These are phyloP conservation scores for Cheilosia pagana DNA, from an alignment of 2,888 invertebrate species.

Conservation along the genomic window DNA sequence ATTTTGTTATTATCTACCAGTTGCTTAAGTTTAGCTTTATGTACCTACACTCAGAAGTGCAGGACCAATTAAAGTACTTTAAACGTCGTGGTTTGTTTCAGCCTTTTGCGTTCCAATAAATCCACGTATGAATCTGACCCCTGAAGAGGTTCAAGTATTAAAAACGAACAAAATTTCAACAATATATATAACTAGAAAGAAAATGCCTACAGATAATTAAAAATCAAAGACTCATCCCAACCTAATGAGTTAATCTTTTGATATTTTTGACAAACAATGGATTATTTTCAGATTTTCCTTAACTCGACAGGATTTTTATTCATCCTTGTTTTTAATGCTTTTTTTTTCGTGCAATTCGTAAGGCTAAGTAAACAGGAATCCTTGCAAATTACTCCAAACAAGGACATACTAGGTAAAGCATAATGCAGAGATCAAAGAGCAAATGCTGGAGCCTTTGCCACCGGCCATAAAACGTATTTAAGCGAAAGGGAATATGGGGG, in stretches of 20 bases:
- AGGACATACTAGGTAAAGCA: slow-evolving; percentile 26
- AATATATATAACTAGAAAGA: neutral
- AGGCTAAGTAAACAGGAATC: slow-evolving; percentile 58
- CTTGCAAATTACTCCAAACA: slow-evolving; percentile 52
- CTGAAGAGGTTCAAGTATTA: neutral
- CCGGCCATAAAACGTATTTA: slow-evolving; percentile 47
- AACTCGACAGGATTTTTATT: neutral
- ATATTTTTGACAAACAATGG: slow-evolving; percentile 27
- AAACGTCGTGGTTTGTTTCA: too few species aligned
- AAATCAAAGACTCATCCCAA: slow-evolving; percentile 12
- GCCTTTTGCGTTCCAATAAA: too few species aligned
- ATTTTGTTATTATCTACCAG: too few species aligned
- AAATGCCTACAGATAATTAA: slow-evolving; percentile 15
- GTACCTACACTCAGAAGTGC: too few species aligned
- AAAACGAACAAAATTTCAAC: neutral
- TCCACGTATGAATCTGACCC: too few species aligned
- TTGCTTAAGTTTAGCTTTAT: too few species aligned
- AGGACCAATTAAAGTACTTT: too few species aligned
- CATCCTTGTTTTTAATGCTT: neutral
- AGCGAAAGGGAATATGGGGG: slow-evolving; percentile 19
- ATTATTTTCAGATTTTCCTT: slow-evolving; percentile 38
- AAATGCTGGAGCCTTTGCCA: slow-evolving; percentile 46
- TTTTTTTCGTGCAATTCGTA: slow-evolving; percentile 40
- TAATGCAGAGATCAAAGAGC: slow-evolving; percentile 53
- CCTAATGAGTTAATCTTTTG: slow-evolving; percentile 11